These are phyloP conservation scores for Drosophila biarmipes DNA, from an alignment of 1,140 invertebrate genomes.

Conservation along the genomic window DNA sequence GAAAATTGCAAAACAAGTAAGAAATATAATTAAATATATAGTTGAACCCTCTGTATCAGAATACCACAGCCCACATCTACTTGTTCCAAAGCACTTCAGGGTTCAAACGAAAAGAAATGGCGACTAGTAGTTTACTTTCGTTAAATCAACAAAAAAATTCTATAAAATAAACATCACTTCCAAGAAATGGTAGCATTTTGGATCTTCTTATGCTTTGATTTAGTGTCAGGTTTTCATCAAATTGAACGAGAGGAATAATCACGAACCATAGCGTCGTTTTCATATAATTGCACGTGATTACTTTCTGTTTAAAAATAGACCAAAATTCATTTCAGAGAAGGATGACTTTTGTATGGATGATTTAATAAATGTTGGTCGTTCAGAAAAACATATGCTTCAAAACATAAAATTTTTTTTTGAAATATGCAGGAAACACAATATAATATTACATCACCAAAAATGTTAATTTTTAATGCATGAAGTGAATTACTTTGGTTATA, in stretches of 20 bases:
- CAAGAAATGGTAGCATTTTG: too few relatives aligned
- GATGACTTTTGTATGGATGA: not conserved
- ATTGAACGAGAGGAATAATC: not conserved
- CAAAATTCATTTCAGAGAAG: not conserved
- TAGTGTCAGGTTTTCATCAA: too few relatives aligned
- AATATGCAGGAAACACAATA: conserved; percentile 1
- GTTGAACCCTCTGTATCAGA: not conserved
- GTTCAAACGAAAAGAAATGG: conserved; percentile 3
- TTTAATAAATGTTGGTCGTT: conserved; percentile 8
- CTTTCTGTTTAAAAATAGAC: not conserved
- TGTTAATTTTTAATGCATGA: conserved; percentile 28
- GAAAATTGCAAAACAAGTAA: not conserved
- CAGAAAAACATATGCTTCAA: conserved; percentile 18
- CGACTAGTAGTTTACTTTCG: too few relatives aligned
- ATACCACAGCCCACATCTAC: not conserved
- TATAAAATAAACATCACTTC: too few relatives aligned
- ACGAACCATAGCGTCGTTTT: conserved; percentile 21
- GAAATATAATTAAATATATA: not conserved
- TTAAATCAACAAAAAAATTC: too few relatives aligned
- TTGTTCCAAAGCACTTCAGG: not conserved
- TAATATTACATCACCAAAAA: conserved; percentile 25
- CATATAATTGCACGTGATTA: conserved; percentile 29
- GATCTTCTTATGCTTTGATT: too few relatives aligned
- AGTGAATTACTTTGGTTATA: conserved; percentile 15
- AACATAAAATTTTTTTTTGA: conserved; percentile 24